Conservation (phyloP, 2,888 invertebrate species). For the Tupiocoris notatus region DNA sequence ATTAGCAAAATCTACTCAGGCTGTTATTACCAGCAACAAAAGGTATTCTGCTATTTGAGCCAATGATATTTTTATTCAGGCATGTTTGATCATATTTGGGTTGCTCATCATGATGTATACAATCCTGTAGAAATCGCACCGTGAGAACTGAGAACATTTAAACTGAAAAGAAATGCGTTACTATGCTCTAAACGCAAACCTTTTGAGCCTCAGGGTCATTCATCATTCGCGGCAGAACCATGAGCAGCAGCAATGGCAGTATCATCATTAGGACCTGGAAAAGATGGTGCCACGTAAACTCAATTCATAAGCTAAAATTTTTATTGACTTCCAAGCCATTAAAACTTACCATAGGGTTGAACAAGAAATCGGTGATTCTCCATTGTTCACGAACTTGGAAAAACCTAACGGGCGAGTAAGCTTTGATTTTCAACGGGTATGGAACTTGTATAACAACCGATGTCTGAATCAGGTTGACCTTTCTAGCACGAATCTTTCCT, state of each 20-base stretch:
- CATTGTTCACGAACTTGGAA: constrained; percentile 95
- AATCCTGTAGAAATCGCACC: too few relatives aligned
- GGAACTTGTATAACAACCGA: constrained; percentile 85
- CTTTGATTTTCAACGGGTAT: constrained; percentile 88
- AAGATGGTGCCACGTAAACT: neutral
- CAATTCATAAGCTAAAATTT: constrained; percentile 5
- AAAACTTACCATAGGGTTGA: constrained; percentile 82
- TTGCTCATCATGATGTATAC: too few relatives aligned
- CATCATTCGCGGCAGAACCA: constrained; percentile 94
- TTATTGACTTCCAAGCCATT: neutral
- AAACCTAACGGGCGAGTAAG: constrained; percentile 75
- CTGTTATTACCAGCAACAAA: too few relatives aligned
- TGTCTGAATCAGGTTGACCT: constrained; percentile 91
- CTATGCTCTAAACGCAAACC: too few relatives aligned
- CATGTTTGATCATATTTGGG: too few relatives aligned
- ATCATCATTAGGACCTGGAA: constrained; percentile 89
- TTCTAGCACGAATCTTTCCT: constrained; percentile 92
- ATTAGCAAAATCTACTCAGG: too few relatives aligned
- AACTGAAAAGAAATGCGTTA: too few relatives aligned
- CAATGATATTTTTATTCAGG: too few relatives aligned
- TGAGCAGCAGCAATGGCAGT: constrained; percentile 81
- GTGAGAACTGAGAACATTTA: too few relatives aligned
- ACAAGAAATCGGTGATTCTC: constrained; percentile 92
- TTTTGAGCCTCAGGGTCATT: constrained; percentile 97
- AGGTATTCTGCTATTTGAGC: too few relatives aligned